Conservation (phyloP, 2,888 invertebrate species). For the Coelopa pilipes region DNA sequence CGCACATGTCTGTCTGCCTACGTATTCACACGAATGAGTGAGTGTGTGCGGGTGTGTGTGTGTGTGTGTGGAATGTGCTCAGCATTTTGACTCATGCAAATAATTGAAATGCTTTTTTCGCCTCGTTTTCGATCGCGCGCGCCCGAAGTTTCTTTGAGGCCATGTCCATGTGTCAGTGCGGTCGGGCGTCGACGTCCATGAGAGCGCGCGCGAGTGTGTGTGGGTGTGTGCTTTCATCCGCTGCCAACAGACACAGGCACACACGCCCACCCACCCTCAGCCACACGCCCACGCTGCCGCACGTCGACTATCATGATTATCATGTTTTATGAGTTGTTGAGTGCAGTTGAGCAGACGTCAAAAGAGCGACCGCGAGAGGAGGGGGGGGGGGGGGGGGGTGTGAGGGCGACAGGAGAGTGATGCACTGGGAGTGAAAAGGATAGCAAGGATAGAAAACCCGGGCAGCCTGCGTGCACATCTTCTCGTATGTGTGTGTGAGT, state of each 20-base stretch:
- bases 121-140: background rate
- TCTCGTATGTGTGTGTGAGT: background rate
- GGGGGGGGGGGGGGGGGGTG: background rate
- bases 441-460: background rate
- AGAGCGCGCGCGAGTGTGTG: background rate
- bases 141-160: background rate
- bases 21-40: no score
- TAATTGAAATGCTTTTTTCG: slow-evolving; percentile 20
- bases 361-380: background rate
- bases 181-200: background rate
- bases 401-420: background rate
- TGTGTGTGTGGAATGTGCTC: background rate
- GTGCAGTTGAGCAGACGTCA: slow-evolving; percentile 24
- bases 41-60: slow-evolving; percentile 9
- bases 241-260: slow-evolving; percentile 6
- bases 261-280: background rate
- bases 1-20: background rate
- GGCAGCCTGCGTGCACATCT: background rate
- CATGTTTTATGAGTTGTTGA: slow-evolving; percentile 46
- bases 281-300: slow-evolving; percentile 1
- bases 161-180: background rate
- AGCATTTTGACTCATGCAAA: slow-evolving; percentile 1
- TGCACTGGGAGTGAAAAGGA: background rate
- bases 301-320: slow-evolving; percentile 39
- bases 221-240: background rate